Conservation (phyloP, 2,888 invertebrate species). For the Unio pictorum region DNA sequence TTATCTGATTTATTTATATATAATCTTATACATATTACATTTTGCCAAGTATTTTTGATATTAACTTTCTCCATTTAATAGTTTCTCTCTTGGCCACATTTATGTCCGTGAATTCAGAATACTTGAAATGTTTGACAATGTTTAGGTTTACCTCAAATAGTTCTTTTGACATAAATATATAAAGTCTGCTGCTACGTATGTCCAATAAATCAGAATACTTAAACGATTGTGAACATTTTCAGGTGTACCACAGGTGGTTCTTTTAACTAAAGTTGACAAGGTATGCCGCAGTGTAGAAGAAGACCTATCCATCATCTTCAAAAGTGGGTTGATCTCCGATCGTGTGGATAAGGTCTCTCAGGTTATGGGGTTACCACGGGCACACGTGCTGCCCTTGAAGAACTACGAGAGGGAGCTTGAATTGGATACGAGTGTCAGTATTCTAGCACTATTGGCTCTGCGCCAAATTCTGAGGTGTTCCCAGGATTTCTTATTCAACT, state of each 20-base stretch:
- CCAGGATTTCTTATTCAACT: conserved; percentile 27
- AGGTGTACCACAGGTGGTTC: conserved; percentile 25
- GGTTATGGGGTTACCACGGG: conserved; percentile 27
- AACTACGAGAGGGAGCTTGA: conserved; percentile 37
- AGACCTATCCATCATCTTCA: conserved; percentile 15
- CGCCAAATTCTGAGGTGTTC: conserved; percentile 26
- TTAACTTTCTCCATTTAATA: no score
- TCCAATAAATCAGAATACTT: no score
- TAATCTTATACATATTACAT: no score
- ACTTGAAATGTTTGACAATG: no score
- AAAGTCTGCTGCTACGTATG: no score
- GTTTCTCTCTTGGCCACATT: no score
- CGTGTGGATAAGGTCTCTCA: conserved; percentile 21
- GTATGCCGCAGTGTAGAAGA: conserved; percentile 21
- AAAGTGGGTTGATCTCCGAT: conserved; percentile 14
- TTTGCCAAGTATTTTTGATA: no score
- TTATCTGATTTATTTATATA: no score
- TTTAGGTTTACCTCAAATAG: no score
- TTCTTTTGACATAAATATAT: no score
- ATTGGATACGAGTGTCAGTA: conserved; percentile 19
- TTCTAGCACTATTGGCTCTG: conserved; percentile 24
- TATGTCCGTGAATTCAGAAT: no score
- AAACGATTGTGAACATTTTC: background rate
- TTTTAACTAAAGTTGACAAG: conserved; percentile 39
- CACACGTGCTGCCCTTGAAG: conserved; percentile 29